Conservation (phyloP, 2,888 invertebrate genomes). For the Pristionchus entomophagus region DNA sequence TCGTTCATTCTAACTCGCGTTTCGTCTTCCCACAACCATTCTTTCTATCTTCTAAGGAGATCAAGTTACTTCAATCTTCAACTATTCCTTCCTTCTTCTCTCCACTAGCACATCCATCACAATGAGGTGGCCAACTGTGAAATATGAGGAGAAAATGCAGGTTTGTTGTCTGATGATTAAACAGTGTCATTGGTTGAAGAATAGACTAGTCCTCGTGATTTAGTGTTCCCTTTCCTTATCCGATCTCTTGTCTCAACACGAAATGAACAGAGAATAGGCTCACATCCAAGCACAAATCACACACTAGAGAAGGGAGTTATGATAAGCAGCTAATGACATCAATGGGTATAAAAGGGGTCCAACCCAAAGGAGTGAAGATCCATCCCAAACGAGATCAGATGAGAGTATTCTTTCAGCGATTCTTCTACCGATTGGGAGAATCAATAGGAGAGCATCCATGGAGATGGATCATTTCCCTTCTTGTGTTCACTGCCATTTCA, state of each 20-base stretch:
- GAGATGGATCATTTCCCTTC: slow-evolving; percentile 55
- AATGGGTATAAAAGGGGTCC: slow-evolving; percentile 2
- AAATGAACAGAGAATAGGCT: slow-evolving; percentile 1
- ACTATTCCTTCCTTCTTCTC: slow-evolving; percentile 3
- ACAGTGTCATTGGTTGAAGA: not conserved
- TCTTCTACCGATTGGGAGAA: slow-evolving; percentile 61
- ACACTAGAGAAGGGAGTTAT: not conserved
- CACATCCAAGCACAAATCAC: not conserved
- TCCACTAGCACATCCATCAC: not conserved
- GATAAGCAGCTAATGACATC: slow-evolving; percentile 11
- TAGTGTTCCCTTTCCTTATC: not conserved
- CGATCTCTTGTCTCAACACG: not conserved
- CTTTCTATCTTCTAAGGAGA: not conserved
- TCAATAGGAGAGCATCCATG: slow-evolving; percentile 64
- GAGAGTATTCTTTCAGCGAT: slow-evolving; percentile 50
- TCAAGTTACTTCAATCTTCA: not conserved
- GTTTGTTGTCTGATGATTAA: not conserved
- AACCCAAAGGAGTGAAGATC: not conserved
- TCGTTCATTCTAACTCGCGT: not conserved
- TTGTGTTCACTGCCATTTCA: slow-evolving; percentile 56
- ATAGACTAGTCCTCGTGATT: not conserved
- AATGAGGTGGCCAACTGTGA: slow-evolving; percentile 45
- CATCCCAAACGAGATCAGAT: not conserved
- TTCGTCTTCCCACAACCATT: not conserved
- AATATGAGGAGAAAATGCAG: slow-evolving; percentile 48